A percentile compares a stretch with the other conserved stretches of the same genome.
Conservation (phyloP, 2,113 vertebrate genomes). For the Alexandromys fortis region DNA sequence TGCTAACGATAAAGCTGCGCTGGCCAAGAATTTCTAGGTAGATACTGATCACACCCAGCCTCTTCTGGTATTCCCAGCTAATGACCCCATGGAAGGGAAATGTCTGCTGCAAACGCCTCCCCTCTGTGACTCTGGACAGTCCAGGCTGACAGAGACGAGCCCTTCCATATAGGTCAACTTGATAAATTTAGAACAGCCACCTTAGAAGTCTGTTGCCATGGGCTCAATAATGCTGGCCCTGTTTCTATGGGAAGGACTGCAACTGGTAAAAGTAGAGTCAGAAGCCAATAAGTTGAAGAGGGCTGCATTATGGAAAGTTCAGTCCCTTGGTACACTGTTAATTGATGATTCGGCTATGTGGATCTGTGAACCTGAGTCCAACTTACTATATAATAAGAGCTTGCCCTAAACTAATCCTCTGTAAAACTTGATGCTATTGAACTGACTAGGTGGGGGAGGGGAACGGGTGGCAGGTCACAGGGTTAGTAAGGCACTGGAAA, state of each 20-base stretch:
- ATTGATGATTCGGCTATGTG: conserved; percentile 45
- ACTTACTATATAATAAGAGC: conserved; percentile 60
- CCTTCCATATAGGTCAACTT: conserved; percentile 70
- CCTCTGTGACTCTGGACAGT: conserved; percentile 61
- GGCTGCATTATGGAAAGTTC: background rate
- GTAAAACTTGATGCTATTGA: conserved; percentile 69
- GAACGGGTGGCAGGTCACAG: conserved; percentile 78
- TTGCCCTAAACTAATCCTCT: conserved; percentile 75
- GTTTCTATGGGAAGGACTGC: conserved; percentile 52
- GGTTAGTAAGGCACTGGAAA: conserved; percentile 83
- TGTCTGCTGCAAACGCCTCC: conserved; percentile 55
- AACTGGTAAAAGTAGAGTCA: conserved; percentile 32
- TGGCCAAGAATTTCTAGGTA: conserved; percentile 58
- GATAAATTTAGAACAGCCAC: conserved; percentile 65
- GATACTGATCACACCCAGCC: conserved; percentile 1
- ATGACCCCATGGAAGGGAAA: conserved; percentile 37
- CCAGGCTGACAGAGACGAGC: conserved; percentile 41
- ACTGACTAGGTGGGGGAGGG: conserved; percentile 64
- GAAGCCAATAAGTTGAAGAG: background rate
- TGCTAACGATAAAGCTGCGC: conserved; percentile 54
- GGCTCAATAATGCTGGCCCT: background rate
- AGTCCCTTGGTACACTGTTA: conserved; percentile 45
- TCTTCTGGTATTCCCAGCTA: conserved; percentile 45
- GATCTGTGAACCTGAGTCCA: conserved; percentile 25
- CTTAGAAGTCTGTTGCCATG: conserved; percentile 59